Base-by-base conservation (phyloP, 1,140 invertebrate species). In the Formica selysi region DNA sequence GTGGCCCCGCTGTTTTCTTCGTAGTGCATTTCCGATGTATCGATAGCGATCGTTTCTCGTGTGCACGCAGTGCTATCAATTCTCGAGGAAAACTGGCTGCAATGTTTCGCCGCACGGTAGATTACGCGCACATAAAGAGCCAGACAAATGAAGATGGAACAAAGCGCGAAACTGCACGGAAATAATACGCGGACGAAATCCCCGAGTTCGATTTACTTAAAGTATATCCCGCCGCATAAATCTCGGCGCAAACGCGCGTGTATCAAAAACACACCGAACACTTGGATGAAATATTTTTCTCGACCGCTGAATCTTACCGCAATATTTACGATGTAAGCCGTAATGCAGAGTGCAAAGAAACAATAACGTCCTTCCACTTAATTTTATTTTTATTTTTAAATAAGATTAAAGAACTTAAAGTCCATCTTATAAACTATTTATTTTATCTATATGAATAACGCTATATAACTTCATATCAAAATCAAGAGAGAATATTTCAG, bases 131-230 rank as follows among this genome's bases (percentile, higher is more conserved):
- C 38, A 79, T 85, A 79, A 68, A 85, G 61, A 61, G 62, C 29
- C n/a, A 68, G 61, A 68, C 62, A 79, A 79, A 85, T 67, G 61
- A 85, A 85, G 74, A 76, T 51, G 62, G 83, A 79, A 85, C 61
- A 79, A 85, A 85, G 83, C 62, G 59, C 51, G 83, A 85, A 79
- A 79, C 83, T 51, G 74, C 64, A 61, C 7, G 83, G 83, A 79
- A 79, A 79, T 68, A 79, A 85, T 68, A 29, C 76, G 51, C 51
- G 26, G 38, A 26, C 29, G 4, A 36, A 26, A n/a, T 36, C 16
- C 48, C 48, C 48, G 48, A 51, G n/a, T 85, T 85, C 51, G 36
- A 79, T 85, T 85, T 85, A 59, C 41, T 54, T 48, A 68, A 51
- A 54, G 3, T 62, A 32, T 68, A 36, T 41, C 41, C n/a, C n/a